Conservation (phyloP, 2,888 invertebrate species). For the Digitonthophagus gazella region DNA sequence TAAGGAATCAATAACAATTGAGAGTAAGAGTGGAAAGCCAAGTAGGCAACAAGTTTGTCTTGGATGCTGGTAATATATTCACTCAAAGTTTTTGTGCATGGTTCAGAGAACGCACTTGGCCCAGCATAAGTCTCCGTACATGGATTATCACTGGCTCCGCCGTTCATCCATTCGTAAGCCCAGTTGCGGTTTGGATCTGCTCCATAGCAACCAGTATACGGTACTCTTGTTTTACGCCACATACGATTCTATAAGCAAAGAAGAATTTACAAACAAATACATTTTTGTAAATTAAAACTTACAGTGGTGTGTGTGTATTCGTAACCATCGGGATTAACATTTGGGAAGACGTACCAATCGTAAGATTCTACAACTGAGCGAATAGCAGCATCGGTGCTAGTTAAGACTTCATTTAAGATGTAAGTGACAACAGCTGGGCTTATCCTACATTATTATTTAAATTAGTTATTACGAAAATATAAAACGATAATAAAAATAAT, state of each 20-base stretch:
- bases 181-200: conserved; percentile 79
- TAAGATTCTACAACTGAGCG: conserved; percentile 62
- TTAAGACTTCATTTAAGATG: conserved; percentile 71
- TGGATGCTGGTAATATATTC: conserved; percentile 53
- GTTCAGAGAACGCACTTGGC: conserved; percentile 66
- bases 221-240: conserved; percentile 68
- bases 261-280: background rate
- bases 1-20: conserved; percentile 70
- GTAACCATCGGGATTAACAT: conserved; percentile 73
- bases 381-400: conserved; percentile 56
- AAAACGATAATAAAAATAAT: background rate
- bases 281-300: conserved; percentile 41
- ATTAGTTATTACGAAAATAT: background rate
- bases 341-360: conserved; percentile 75
- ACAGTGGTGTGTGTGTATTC: conserved; percentile 62
- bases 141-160: conserved; percentile 57
- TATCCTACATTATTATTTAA: conserved; percentile 40
- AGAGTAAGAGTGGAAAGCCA: conserved; percentile 73
- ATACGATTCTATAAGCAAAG: conserved; percentile 56
- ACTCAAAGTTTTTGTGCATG: conserved; percentile 59
- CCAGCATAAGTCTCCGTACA: conserved; percentile 68
- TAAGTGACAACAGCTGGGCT: conserved; percentile 44
- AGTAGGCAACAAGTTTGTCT: conserved; percentile 53
- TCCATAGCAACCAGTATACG: conserved; percentile 57
- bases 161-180: conserved; percentile 65